Base-by-base conservation (phyloP, 2,797 vertebrate genomes). In the Botia kubotai region DNA sequence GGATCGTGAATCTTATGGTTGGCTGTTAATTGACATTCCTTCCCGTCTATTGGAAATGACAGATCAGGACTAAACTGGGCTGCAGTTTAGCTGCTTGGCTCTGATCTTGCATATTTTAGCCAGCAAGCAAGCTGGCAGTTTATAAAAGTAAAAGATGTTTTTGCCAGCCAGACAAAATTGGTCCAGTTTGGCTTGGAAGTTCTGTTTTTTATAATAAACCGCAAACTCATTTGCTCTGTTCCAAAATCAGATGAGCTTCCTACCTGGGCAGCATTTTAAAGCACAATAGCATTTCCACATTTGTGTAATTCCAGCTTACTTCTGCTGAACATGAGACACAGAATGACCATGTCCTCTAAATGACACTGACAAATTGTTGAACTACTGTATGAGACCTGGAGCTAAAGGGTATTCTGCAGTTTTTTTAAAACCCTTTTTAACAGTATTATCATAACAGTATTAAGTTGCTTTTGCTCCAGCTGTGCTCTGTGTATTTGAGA, bases 391-490 rank as follows among this genome's bases (percentile, higher is more conserved):
- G 26, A 72, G 23, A 29, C 21, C 58, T 19, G 60, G 17, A 19
- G 1, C 1, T 0, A 75, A 65, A 36, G 3, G 50, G 2, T 17
- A 52, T 52, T 52, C 16, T 11, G 23, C 6, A 29, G 58, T 3
- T 62, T 62, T 13, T 6, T 36, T 57, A 33, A 68, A 57, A 29
- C 50, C 26, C 57, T 67, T 67, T 75, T 4, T 19, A 65, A 39
- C 46, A 23, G n/a, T 19, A 17, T 57, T 57, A 57, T 67, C 63
- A n/a, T 67, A 46, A 26, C 3, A 1, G 21, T 68, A 65, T 75
- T 10, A 65, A 65, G 19, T 60, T 75, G 75, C 48, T 77, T 13
- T 39, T 79, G 43, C 60, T 82, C 72, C 63, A 14, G 55, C 29
- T 46, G 52, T 46, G 71, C 53, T 67, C 53, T 29, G 46, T 17